Conservation (phyloP, 2,113 vertebrate genomes). For the Tyto alba region DNA sequence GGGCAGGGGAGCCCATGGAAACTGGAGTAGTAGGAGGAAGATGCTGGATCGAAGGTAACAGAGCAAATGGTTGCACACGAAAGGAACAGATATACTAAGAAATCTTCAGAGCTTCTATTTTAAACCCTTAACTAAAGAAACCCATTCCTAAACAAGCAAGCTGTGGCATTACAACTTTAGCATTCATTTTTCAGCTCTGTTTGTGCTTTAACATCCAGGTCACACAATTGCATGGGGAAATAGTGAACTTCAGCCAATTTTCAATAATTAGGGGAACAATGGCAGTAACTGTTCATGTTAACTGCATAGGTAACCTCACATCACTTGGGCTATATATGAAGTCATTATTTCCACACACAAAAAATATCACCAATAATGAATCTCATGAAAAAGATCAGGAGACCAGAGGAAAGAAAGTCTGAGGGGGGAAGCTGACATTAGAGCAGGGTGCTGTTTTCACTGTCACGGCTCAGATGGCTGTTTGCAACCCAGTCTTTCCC, state of each 20-base stretch:
- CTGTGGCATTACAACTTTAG: neutral
- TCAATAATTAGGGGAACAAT: neutral
- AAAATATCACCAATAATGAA: neutral
- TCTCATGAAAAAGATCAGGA: neutral
- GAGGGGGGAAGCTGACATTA: rapidly evolving
- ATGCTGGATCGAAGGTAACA: neutral
- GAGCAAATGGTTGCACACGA: rapidly evolving
- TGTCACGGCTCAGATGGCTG: neutral
- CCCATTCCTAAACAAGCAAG: neutral
- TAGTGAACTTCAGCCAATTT: neutral
- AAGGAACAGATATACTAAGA: neutral
- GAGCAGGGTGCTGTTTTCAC: neutral
- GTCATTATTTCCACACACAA: neutral
- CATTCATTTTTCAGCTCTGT: neutral
- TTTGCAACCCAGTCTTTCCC: neutral
- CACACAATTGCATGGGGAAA: rapidly evolving
- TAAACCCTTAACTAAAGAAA: neutral
- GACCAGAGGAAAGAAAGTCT: neutral
- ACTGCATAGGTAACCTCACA: neutral
- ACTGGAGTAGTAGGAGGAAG: neutral
- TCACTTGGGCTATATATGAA: rapidly evolving
- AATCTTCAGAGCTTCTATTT: neutral
- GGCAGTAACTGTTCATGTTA: neutral
- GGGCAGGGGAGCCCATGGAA: neutral
- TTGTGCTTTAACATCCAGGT: neutral